Percentiles rank a stretch among this genome's conserved stretches.
Evolutionary conservation across 2,113 vertebrate species (phyloP).

Genomic region (Nothoprocta perdicaria): DNA sequence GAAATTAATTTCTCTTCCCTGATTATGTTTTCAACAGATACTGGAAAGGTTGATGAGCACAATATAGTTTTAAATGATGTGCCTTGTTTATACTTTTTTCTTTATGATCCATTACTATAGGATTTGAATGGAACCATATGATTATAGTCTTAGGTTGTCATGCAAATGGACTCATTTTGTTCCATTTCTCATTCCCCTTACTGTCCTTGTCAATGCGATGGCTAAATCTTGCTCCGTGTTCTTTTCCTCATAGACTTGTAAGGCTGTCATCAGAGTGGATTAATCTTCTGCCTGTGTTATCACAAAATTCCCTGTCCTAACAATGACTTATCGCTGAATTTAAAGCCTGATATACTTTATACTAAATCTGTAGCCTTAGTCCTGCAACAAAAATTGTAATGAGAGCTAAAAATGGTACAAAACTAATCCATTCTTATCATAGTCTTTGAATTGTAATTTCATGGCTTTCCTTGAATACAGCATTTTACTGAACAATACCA

Average conservation of each 20-base stretch:
- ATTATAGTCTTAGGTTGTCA: constrained; percentile 80
- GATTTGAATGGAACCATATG: constrained; percentile 76
- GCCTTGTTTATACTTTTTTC: constrained; percentile 67
- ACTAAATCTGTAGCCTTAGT: constrained; percentile 50
- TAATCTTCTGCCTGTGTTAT: constrained; percentile 73
- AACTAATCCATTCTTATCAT: constrained; percentile 63
- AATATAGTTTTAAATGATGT: constrained; percentile 62
- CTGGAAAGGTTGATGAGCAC: constrained; percentile 68
- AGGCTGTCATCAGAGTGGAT: constrained; percentile 73
- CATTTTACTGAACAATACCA: constrained; percentile 30
- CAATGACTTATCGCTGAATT: constrained; percentile 68
- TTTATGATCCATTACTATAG: constrained; percentile 69
- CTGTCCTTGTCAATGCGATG: constrained; percentile 71
- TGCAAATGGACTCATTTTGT: constrained; percentile 80
- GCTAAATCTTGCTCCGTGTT: constrained; percentile 65
- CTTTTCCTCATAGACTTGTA: constrained; percentile 63
- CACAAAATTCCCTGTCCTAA: constrained; percentile 69
- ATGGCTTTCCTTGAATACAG: constrained; percentile 24
- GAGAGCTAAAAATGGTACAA: constrained; percentile 57
- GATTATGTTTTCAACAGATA: constrained; percentile 66
- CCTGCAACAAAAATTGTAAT: constrained; percentile 64
- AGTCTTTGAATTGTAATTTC: constrained; percentile 66
- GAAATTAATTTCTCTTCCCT: constrained; percentile 76
- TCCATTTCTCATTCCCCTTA: constrained; percentile 71
- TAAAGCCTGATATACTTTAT: constrained; percentile 59